Evolutionary conservation across 2,113 vertebrate species (phyloP).

Genomic region (Eulacestoma nigropectus): DNA sequence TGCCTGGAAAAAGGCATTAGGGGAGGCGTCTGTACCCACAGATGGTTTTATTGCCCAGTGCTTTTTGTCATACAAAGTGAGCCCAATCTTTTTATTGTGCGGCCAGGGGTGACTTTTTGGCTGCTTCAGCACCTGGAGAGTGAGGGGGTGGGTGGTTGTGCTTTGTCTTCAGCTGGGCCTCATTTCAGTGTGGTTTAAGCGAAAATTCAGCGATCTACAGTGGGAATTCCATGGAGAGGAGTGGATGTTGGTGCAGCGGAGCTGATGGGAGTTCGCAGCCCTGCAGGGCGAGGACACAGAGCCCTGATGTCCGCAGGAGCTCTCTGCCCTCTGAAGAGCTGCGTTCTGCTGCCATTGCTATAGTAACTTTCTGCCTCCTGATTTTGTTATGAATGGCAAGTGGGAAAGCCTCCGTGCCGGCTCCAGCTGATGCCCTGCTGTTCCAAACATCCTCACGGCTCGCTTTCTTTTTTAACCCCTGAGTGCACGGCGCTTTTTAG

Average conservation of each 20-base stretch:
- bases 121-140: neutral
- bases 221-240: fast-evolving
- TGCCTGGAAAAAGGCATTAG: neutral
- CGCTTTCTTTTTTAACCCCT: neutral
- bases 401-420: neutral
- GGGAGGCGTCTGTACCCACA: neutral
- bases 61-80: neutral
- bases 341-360: constrained; percentile 47
- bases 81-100: neutral
- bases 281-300: neutral
- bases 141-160: fast-evolving
- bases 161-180: neutral
- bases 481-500: neutral
- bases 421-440: constrained; percentile 47
- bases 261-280: neutral
- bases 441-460: neutral
- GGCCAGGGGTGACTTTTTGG: neutral
- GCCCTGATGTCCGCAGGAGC: neutral
- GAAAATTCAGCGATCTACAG: neutral
- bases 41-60: neutral
- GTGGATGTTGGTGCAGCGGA: fast-evolving
- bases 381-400: constrained; percentile 11
- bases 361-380: constrained; percentile 49
- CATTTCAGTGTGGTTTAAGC: fast-evolving
- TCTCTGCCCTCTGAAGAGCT: neutral